Base-by-base conservation (phyloP, 1,140 invertebrate species). In the Helicoverpa armigera region DNA sequence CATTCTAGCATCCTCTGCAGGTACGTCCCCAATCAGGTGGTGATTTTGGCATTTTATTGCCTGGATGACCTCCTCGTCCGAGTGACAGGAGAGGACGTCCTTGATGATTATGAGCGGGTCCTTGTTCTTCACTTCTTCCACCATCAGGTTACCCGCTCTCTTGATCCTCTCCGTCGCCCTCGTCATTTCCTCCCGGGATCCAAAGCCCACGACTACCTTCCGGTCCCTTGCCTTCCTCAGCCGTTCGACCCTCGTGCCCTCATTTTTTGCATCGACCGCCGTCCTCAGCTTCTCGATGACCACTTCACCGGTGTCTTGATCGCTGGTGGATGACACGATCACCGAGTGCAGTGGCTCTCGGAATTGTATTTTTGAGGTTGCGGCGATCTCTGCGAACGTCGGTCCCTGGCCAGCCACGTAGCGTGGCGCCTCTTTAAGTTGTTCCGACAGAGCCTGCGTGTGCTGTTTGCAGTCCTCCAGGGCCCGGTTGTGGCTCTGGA, bases 291-390 rank as follows among this genome's bases (percentile, higher is more conserved):
- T 60, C n/a, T n/a, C 58, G 11, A 60, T 29, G 5, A 60, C 23
- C 11, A 29, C 58, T 60, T 60, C 58, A 29, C 58, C 58, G 5
- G 58, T 60, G 9, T 60, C 58, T 11, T 23, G 5, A 23, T 23
- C 23, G 2, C 23, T 23, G 23, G 23, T 23, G 23, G 23, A 23
- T 23, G 23, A 23, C 23, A 9, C n/a, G n/a, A n/a, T 60, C 58
- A 29, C 58, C 18, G 58, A 60, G 58, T 60, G 58, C n/a, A 60
- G 58, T 16, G 54, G 54, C n/a, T 3, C n/a, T 56, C 16, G 54
- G 54, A 56, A 16, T 2, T 56, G 54, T 56, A 4, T 16, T 16
- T n/a, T 56, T 11, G 54, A 4, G 54, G 3, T 11, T 14, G 54
- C 54, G n/a, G 53, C 53, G 1, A 56, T 16, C 16, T 56, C 54